phyloP scores from a whole-genome alignment of 2,888 invertebrate genomes.

The Meteorus cinctellus region DNA sequence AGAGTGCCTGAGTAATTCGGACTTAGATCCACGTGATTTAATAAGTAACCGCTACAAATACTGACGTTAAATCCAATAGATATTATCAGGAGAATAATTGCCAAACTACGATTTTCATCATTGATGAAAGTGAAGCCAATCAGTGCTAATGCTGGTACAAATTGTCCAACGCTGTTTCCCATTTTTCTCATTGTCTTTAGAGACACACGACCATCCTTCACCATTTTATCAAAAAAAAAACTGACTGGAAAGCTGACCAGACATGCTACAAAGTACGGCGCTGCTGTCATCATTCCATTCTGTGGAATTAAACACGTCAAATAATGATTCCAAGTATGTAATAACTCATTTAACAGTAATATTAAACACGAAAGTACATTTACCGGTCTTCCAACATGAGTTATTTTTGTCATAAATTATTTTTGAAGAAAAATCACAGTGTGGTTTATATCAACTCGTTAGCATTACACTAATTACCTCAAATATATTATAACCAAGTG shows the following conservation, averaged over 20 bases:
- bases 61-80: slow-evolving; percentile 86
- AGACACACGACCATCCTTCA: slow-evolving; percentile 75
- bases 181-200: slow-evolving; percentile 79
- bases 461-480: slow-evolving; percentile 73
- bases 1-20: slow-evolving; percentile 88
- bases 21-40: slow-evolving; percentile 90
- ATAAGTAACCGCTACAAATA: slow-evolving; percentile 84
- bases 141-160: slow-evolving; percentile 82
- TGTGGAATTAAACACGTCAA: slow-evolving; percentile 57
- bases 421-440: no score
- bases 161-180: slow-evolving; percentile 80
- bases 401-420: no score
- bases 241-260: slow-evolving; percentile 82
- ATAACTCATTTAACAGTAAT: neutral
- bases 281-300: slow-evolving; percentile 75
- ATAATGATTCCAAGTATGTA: neutral
- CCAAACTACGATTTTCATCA: slow-evolving; percentile 76
- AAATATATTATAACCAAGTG: slow-evolving; percentile 82
- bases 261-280: slow-evolving; percentile 83
- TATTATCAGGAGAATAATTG: slow-evolving; percentile 80
- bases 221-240: slow-evolving; percentile 78
- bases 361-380: neutral
- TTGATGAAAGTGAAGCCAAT: slow-evolving; percentile 78
- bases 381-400: neutral
- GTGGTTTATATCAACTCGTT: no score